These are phyloP conservation scores for Pristionchus fissidentatus DNA, from an alignment of 2,888 invertebrate genomes.

Conservation along the genomic window DNA sequence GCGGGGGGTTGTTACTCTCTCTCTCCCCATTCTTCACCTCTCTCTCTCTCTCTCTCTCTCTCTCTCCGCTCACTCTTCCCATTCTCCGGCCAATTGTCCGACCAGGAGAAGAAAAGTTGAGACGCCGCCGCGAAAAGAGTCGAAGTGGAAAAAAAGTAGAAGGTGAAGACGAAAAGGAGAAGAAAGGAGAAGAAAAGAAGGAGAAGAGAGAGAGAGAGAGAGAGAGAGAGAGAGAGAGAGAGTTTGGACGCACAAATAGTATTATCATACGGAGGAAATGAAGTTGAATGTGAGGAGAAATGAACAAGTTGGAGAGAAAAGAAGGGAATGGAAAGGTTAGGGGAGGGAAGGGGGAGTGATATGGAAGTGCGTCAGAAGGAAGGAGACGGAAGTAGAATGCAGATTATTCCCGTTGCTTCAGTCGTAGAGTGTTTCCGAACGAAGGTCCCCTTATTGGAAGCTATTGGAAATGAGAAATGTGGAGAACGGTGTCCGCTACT, in stretches of 20 bases:
- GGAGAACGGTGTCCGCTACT: no score
- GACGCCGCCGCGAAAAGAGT: no score
- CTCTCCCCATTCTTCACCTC: conserved; percentile 3
- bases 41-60: not conserved
- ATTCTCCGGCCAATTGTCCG: no score
- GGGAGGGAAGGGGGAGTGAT: not conserved
- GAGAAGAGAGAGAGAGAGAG: not conserved
- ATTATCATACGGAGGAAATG: conserved; percentile 24
- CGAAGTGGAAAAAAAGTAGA: no score
- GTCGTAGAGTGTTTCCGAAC: no score
- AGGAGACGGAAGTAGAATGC: no score
- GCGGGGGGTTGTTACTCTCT: no score
- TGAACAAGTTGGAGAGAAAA: not conserved
- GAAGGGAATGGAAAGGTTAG: conserved; percentile 11
- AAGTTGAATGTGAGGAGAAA: conserved; percentile 17
- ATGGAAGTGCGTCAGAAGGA: not conserved
- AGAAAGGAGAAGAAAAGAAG: not conserved
- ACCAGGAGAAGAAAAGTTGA: no score
- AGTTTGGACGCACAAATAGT: conserved; percentile 7
- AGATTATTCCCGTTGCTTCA: no score
- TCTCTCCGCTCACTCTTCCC: no score
- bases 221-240: not conserved
- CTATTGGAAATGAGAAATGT: no score
- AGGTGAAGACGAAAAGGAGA: not conserved
- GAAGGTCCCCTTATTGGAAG: no score